phyloP scores from a whole-genome alignment of 2,888 invertebrate genomes.

The Thelaira solivaga region DNA sequence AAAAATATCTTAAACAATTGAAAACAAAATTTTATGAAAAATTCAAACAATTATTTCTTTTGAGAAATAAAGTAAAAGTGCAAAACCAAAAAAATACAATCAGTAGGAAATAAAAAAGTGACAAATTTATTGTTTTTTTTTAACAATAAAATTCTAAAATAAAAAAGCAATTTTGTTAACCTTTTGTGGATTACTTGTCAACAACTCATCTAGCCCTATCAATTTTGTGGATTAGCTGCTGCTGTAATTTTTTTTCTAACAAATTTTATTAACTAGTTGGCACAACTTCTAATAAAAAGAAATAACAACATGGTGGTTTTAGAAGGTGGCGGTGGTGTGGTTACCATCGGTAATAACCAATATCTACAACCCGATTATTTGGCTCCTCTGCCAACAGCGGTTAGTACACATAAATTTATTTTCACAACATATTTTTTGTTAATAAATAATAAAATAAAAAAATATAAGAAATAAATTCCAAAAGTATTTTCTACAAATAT shows the following conservation, averaged over 20 bases:
- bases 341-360: conserved; percentile 93
- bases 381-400: conserved; percentile 95
- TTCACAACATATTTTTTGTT: conserved; percentile 34
- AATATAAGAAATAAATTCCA: neutral
- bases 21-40: conserved; percentile 15
- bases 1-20: conserved; percentile 6
- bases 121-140: no score
- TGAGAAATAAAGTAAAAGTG: neutral
- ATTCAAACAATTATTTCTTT: neutral
- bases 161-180: neutral
- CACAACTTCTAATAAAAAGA: conserved; percentile 12
- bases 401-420: no score
- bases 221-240: conserved; percentile 64
- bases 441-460: conserved; percentile 1
- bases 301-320: conserved; percentile 86
- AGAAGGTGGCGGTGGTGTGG: conserved; percentile 93
- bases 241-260: conserved; percentile 7
- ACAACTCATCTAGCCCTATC: neutral
- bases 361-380: conserved; percentile 98
- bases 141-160: conserved; percentile 10
- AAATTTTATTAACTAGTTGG: conserved; percentile 1
- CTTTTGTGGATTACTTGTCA: conserved; percentile 63
- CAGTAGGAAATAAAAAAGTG: neutral
- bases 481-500: no score
- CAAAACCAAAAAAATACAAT: neutral